Evolutionary conservation across 2,797 vertebrate species (phyloP), one percentile per base, ranked within the genome.

Genomic region (Cryptoblepharus egeriae): DNA sequence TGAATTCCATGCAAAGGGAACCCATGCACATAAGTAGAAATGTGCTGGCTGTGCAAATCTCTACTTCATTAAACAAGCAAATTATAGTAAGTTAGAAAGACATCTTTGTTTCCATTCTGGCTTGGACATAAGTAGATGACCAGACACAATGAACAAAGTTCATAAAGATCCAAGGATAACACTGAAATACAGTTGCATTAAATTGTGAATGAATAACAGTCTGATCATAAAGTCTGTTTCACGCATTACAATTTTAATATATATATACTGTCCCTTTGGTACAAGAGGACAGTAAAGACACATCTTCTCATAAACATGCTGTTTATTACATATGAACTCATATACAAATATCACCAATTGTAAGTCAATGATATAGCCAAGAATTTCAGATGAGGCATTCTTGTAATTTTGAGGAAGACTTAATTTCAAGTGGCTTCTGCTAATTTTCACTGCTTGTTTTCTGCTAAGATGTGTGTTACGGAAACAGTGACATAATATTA

Each of bases 171-270:
- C 55, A 78, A 79, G 52, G n/a, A n/a, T 26, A 64, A 13, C n/a
- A 64, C n/a, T 67, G 69, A 42, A 58, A 74, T 35, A 57, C 16
- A 73, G 28, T 57, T 13, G 24, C 15, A 57, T 42, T 78, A 32
- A 45, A 30, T 39, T 68, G 22, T 68, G 30, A 74, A 79, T 74
- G 35, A 79, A 74, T 42, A 84, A 60, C n/a, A 55, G 16, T 42
- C 37, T 52, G 8, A 13, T 24, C n/a, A 18, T 73, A 69, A 77
- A 52, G 37, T 63, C 35, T 65, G 32, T 45, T 82, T 60, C 16
- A 12, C 69, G 16, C 28, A 60, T 42, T 39, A 42, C 13, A 22
- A 7, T 58, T 63, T 68, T n/a, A 37, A 55, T 55, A 11, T 28
- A 26, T 28, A 26, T 55, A 24, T 28, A 70, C 26, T 69, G 3